phyloP scores from a whole-genome alignment of 1,140 invertebrate species.

The Drosophila paulistorum region DNA sequence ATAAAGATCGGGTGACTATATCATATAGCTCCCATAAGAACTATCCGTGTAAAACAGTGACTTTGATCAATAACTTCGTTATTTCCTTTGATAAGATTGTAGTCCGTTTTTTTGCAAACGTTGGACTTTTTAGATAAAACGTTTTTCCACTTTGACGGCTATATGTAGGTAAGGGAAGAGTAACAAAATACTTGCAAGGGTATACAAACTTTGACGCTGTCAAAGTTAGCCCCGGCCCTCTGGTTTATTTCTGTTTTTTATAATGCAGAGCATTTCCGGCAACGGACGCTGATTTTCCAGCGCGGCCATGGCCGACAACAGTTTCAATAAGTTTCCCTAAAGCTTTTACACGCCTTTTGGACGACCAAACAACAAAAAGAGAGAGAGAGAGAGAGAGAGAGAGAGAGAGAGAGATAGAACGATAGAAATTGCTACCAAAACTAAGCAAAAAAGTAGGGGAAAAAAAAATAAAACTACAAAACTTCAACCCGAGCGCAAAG shows the following conservation, averaged over 20 bases:
- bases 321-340: slow-evolving; percentile 76
- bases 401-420: not conserved
- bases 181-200: too few relatives aligned
- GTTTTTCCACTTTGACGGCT: too few relatives aligned
- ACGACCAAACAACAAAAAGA: slow-evolving; percentile 7
- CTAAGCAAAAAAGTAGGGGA: slow-evolving; percentile 39
- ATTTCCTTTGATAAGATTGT: too few relatives aligned
- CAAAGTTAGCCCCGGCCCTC: too few relatives aligned
- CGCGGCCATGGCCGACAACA: slow-evolving; percentile 72
- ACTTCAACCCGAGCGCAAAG: slow-evolving; percentile 39
- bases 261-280: slow-evolving; percentile 61
- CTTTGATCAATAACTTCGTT: too few relatives aligned
- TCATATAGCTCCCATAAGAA: too few relatives aligned
- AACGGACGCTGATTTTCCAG: slow-evolving; percentile 73
- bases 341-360: slow-evolving; percentile 75
- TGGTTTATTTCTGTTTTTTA: slow-evolving; percentile 22
- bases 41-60: too few relatives aligned
- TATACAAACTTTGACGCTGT: too few relatives aligned
- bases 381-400: not conserved
- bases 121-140: too few relatives aligned
- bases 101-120: too few relatives aligned
- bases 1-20: too few relatives aligned
- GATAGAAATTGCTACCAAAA: slow-evolving; percentile 5
- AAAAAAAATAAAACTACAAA: slow-evolving; percentile 63
- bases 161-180: too few relatives aligned